phyloP scores from a whole-genome alignment of 2,797 vertebrate species.

The Rhabdophis nuchalis region DNA sequence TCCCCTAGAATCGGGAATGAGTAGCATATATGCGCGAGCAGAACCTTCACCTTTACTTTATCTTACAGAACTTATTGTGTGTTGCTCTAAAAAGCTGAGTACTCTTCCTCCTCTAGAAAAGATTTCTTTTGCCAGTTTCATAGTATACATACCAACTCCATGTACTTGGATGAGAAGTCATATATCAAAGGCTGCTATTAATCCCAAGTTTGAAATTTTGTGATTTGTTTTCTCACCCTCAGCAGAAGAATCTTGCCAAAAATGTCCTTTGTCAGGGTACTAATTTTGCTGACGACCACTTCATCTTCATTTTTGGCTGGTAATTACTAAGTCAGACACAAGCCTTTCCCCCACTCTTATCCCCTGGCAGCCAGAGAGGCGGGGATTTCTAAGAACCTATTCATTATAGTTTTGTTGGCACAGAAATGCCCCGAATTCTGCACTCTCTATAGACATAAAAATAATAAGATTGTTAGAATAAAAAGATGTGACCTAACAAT shows the following conservation, averaged over 20 bases:
- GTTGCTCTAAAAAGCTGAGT: background rate
- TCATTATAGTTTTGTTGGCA: conserved; percentile 71
- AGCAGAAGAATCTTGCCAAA: conserved; percentile 67
- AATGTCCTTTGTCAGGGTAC: conserved; percentile 74
- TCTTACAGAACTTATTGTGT: background rate
- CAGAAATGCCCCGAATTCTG: conserved; percentile 68
- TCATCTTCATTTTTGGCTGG: conserved; percentile 76
- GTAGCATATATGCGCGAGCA: too few species aligned
- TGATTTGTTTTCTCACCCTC: conserved; percentile 70
- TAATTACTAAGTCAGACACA: conserved; percentile 76
- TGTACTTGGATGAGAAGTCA: conserved; percentile 38
- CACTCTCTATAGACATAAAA: conserved; percentile 62
- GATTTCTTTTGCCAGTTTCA: background rate
- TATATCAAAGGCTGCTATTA: conserved; percentile 73
- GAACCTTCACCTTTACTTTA: background rate
- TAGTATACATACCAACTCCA: conserved; percentile 2
- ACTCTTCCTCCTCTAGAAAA: background rate
- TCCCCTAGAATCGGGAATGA: too few species aligned
- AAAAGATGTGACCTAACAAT: conserved; percentile 57
- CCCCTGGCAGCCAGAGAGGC: conserved; percentile 71
- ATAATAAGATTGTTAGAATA: conserved; percentile 61
- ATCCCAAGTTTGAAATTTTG: conserved; percentile 76
- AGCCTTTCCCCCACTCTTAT: conserved; percentile 67
- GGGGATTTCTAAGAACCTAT: conserved; percentile 65
- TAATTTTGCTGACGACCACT: conserved; percentile 78